Evolutionary conservation across 2,797 vertebrate species (phyloP), one percentile per base, ranked within the genome.

Genomic region (Podarcis siculus): DNA sequence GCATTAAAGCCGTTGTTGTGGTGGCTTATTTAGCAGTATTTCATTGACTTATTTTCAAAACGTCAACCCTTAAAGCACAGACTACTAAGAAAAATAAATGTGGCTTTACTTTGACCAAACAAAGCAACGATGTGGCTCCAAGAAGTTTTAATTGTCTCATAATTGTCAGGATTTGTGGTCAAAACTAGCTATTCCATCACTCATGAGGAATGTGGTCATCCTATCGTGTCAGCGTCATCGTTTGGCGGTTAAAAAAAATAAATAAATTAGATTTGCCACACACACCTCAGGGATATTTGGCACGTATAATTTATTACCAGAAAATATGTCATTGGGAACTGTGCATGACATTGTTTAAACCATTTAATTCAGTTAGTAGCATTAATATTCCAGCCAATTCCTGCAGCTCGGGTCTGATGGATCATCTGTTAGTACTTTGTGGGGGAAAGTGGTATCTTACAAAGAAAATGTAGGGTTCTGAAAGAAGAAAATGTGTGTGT

Each of bases 151-250:
- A 83, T 71, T 85, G 66, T 58, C 19, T 88, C 19, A 90, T 88
- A 10, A 90, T 92, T 77, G 71, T 32, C 77, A 93, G 88, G 72
- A 84, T 80, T 39, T 82, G 71, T 90, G 72, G 45, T 90, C 76
- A 17, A 45, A 86, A 49, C 30, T 72, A 76, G 32, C 79, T 13
- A 30, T 90, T 83, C 35, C 30, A 8, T 89, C 0, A 0, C 83
- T 89, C 13, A 67, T 35, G 5, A 90, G 82, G 89, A 85, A 81
- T 73, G 10, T 71, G 55, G 19, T 86, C 35, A 37, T 89, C 78
- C 19, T 0, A 0, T 45, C 90, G 35, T 64, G 86, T 39, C 85
- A 87, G 72, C 30, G 0, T 66, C 3, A 7, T 79, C n/a, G 30
- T 86, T 91, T 89, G 35, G n/a, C 27, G 86, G 72, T 64, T 64